Percentiles rank a stretch among this genome's conserved stretches.
phyloP scores from a whole-genome alignment of 30 jellyfish, hydroid and myxozoan species.

The Nemopilema nomurai region DNA sequence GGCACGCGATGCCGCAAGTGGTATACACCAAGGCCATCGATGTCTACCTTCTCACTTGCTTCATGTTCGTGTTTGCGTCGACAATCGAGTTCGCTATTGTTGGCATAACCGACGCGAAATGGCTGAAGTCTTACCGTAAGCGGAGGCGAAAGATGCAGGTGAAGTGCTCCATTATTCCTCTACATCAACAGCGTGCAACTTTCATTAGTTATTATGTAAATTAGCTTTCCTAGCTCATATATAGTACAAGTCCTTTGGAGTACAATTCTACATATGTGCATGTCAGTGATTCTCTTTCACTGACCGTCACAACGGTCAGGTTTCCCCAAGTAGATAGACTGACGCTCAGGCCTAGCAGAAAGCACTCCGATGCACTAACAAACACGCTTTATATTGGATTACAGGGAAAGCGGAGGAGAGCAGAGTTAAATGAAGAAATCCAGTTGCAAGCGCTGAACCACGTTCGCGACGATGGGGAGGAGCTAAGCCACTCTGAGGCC shows the following conservation, averaged over 20 bases:
- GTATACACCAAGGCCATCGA: slow-evolving; percentile 63
- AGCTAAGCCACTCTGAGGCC: not conserved
- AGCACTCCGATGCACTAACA: not conserved
- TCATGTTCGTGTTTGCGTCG: slow-evolving; percentile 81
- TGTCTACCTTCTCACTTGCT: slow-evolving; percentile 69
- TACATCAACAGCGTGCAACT: too few species aligned
- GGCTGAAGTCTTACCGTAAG: slow-evolving; percentile 45
- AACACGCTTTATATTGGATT: too few species aligned
- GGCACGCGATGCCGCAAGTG: slow-evolving; percentile 63
- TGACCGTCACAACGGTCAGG: too few species aligned
- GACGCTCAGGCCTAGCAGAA: not conserved
- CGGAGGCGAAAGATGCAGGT: not conserved
- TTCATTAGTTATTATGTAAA: too few species aligned
- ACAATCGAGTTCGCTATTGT: slow-evolving; percentile 75
- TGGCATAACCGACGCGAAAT: slow-evolving; percentile 67
- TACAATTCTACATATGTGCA: too few species aligned
- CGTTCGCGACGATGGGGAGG: not conserved
- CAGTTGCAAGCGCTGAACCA: not conserved
- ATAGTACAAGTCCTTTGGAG: too few species aligned
- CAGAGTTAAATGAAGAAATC: not conserved
- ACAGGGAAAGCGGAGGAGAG: not conserved
- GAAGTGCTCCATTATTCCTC: too few species aligned
- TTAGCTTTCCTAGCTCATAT: too few species aligned
- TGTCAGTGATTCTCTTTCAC: too few species aligned
- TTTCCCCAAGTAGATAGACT: too few species aligned